These are phyloP conservation scores for Hypsibius dujardini DNA, from an alignment of 1,140 invertebrate species.

Conservation along the genomic window DNA sequence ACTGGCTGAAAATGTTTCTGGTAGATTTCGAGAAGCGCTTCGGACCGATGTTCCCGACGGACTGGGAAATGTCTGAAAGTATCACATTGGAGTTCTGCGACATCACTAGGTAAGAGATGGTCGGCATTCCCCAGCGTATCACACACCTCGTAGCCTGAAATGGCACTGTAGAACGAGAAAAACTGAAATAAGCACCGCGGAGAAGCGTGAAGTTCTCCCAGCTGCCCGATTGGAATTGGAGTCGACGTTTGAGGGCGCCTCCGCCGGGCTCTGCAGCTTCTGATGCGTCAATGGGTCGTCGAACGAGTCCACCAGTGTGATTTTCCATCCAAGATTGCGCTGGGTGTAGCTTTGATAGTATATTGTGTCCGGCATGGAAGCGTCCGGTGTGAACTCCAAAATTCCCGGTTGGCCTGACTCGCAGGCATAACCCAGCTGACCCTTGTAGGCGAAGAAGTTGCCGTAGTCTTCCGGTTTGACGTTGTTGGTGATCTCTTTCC, in stretches of 20 bases:
- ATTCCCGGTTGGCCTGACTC: conserved; percentile 44
- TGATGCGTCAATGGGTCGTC: conserved; percentile 20
- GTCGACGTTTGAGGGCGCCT: neutral
- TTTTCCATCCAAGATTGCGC: conserved; percentile 74
- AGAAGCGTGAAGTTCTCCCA: too few species aligned
- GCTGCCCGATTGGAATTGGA: too few species aligned
- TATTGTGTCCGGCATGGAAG: conserved; percentile 71
- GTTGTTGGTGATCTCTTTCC: conserved; percentile 13
- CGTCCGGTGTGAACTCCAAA: conserved; percentile 65
- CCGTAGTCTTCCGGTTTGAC: conserved; percentile 11
- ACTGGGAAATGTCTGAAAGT: conserved; percentile 84
- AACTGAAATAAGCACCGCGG: too few species aligned
- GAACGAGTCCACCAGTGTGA: conserved; percentile 62
- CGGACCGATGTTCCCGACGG: conserved; percentile 65
- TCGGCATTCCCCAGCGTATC: neutral
- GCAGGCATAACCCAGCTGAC: conserved; percentile 8
- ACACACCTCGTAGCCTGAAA: neutral
- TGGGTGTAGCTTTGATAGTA: conserved; percentile 87
- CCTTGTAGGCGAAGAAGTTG: conserved; percentile 9
- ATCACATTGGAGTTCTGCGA: conserved; percentile 82
- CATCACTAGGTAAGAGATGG: conserved; percentile 38
- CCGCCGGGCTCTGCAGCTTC: neutral
- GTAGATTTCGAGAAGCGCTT: conserved; percentile 86
- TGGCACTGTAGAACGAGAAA: too few species aligned
- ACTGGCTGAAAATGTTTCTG: conserved; percentile 91